These are phyloP conservation scores for Melanostoma scalare DNA, from an alignment of 2,888 invertebrate species.

Conservation along the genomic window DNA sequence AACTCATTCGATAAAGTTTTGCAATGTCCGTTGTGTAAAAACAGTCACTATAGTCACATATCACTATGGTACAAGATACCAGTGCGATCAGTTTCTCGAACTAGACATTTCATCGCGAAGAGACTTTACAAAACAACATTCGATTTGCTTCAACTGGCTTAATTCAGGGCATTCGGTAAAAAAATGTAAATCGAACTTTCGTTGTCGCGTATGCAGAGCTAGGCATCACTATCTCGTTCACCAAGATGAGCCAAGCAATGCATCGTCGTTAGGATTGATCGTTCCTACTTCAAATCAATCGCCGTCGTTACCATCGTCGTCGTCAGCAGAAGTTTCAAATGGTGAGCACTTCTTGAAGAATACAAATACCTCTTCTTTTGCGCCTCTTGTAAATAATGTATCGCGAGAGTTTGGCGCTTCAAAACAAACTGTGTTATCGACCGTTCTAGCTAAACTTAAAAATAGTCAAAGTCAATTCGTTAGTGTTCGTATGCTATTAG, in stretches of 20 bases:
- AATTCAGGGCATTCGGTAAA: not conserved
- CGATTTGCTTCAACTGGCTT: constrained; percentile 21
- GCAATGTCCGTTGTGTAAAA: constrained; percentile 9
- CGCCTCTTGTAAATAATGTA: not conserved
- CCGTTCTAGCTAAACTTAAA: too few species aligned
- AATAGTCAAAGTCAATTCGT: too few species aligned
- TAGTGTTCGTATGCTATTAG: too few species aligned
- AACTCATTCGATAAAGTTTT: not conserved
- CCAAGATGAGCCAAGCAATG: not conserved
- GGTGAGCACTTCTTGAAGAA: not conserved
- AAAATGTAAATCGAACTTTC: not conserved
- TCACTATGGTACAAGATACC: too few species aligned
- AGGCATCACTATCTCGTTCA: not conserved
- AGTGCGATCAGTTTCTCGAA: not conserved
- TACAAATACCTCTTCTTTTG: not conserved
- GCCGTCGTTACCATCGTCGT: not conserved
- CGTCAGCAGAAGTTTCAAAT: not conserved
- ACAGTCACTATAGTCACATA: too few species aligned
- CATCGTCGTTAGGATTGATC: too few species aligned
- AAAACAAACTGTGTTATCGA: not conserved
- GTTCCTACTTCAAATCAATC: too few species aligned
- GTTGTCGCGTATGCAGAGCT: not conserved
- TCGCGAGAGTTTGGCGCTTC: not conserved
- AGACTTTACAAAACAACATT: constrained; percentile 1
- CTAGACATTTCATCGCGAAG: constrained; percentile 7